These are phyloP conservation scores for Drosophila macrospina DNA, from an alignment of 2,888 invertebrate genomes.

Conservation along the genomic window DNA sequence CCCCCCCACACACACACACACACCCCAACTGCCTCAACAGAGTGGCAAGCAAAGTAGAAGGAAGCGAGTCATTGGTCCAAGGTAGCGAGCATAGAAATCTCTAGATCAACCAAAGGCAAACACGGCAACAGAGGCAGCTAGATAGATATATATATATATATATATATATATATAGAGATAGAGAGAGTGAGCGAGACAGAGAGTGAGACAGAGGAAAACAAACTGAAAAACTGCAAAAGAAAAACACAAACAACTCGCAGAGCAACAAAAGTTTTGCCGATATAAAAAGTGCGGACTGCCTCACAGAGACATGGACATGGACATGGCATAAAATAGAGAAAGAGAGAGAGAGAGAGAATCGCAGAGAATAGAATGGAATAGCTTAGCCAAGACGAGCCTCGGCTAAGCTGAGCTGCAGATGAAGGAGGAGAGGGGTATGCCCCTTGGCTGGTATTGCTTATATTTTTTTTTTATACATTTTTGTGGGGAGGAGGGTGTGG, in stretches of 20 bases:
- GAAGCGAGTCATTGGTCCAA: conserved; percentile 40
- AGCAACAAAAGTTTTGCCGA: conserved; percentile 80
- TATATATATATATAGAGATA: conserved; percentile 1
- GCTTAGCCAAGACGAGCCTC: conserved; percentile 53
- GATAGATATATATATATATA: conserved; percentile 26
- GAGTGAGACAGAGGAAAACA: conserved; percentile 46
- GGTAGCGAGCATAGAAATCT: conserved; percentile 70
- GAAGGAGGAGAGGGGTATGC: background rate
- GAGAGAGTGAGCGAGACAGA: background rate
- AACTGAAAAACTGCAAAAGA: conserved; percentile 81
- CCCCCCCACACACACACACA: too few species aligned
- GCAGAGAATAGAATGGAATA: conserved; percentile 45
- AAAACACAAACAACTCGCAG: conserved; percentile 80
- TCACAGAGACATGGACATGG: conserved; percentile 12
- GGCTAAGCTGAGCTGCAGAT: too few species aligned
- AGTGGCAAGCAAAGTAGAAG: conserved; percentile 1
- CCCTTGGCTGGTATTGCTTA: conserved; percentile 44
- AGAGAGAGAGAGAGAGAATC: conserved; percentile 28
- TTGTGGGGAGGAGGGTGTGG: conserved; percentile 64
- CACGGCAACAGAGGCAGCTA: conserved; percentile 47
- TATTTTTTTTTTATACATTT: background rate
- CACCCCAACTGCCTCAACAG: conserved; percentile 9
- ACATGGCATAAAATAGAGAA: conserved; percentile 36
- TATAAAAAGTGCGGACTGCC: conserved; percentile 78
- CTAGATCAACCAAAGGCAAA: conserved; percentile 65